Base-by-base conservation (phyloP, 2,797 vertebrate species). In the Tadarida brasiliensis region DNA sequence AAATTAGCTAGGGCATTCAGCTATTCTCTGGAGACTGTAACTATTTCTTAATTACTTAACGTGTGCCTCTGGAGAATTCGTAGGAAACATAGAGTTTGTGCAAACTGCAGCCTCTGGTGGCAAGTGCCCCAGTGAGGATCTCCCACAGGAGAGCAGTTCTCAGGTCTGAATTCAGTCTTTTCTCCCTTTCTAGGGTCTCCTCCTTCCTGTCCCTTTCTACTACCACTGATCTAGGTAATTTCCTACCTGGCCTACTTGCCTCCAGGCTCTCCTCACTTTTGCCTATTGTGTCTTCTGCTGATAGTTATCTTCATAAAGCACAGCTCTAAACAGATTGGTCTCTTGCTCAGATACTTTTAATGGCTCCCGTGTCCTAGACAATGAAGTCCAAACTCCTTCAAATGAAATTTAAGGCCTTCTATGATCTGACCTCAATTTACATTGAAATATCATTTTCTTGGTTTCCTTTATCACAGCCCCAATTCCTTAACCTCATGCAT, bases 11-110 rank as follows among this genome's bases (percentile, higher is more conserved):
- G 91, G 81, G 91, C 68, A 74, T 95, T 96, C 20, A 82, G 33
- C 74, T 81, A 28, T 47, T 95, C 88, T 96, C 97, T 71, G 54
- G 95, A 90, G 95, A 94, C 80, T n/a, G 11, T 12, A 74, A 67
- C 33, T 54, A 49, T 63, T 96, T 95, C 77, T 95, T 97, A 98
- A 97, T 97, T 97, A 97, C 93, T 44, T 76, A 93, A 78, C 28
- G 7, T 19, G 14, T 30, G 57, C 16, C 95, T 92, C 90, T 94
- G 63, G 77, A 92, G 95, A 93, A 30, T 94, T 95, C 91, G 76
- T 56, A 49, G 74, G 87, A 95, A 90, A 81, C 70, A 71, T 0
- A 56, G 39, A 74, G 44, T 86, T 91, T 84, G 74, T 59, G 20
- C 68, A 86, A 95, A 82, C 54, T 28, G 7, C 44, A 67, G 22